Evolutionary conservation across 2,888 invertebrate genomes (phyloP).

Genomic region (Ophion obscuratus): DNA sequence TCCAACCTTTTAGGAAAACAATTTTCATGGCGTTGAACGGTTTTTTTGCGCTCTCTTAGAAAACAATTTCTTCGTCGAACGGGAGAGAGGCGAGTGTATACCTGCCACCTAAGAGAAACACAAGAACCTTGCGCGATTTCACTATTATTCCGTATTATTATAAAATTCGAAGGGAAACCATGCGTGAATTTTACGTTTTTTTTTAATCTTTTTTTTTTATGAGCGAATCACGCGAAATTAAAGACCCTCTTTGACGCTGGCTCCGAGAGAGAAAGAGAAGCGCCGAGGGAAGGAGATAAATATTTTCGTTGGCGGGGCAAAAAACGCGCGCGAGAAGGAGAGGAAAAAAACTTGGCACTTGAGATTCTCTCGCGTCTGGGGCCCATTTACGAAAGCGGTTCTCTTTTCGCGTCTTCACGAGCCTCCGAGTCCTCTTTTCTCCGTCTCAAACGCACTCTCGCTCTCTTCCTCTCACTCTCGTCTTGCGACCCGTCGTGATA

Average conservation of each 20-base stretch:
- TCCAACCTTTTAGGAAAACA: too few species aligned
- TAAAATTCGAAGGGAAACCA: conserved; percentile 23
- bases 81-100: neutral
- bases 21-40: too few species aligned
- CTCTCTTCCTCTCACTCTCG: conserved; percentile 10
- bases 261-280: conserved; percentile 35
- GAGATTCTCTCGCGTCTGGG: conserved; percentile 63
- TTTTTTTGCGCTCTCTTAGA: too few species aligned
- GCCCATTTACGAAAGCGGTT: conserved; percentile 65
- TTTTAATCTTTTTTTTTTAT: conserved; percentile 20
- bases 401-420: conserved; percentile 55
- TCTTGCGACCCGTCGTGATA: conserved; percentile 59
- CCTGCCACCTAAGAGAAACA: neutral
- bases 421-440: conserved; percentile 41
- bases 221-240: conserved; percentile 64
- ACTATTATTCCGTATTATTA: conserved; percentile 25
- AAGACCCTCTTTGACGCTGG: conserved; percentile 60
- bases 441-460: conserved; percentile 1
- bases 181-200: conserved; percentile 19
- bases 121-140: neutral
- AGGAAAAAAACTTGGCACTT: conserved; percentile 60
- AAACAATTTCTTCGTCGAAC: conserved; percentile 9
- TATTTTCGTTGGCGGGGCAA: conserved; percentile 66
- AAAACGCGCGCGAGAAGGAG: conserved; percentile 53
- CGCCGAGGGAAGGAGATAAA: conserved; percentile 40